Evolutionary conservation across 2,888 invertebrate species (phyloP).

Genomic region (Caenorhabditis parvicauda): DNA sequence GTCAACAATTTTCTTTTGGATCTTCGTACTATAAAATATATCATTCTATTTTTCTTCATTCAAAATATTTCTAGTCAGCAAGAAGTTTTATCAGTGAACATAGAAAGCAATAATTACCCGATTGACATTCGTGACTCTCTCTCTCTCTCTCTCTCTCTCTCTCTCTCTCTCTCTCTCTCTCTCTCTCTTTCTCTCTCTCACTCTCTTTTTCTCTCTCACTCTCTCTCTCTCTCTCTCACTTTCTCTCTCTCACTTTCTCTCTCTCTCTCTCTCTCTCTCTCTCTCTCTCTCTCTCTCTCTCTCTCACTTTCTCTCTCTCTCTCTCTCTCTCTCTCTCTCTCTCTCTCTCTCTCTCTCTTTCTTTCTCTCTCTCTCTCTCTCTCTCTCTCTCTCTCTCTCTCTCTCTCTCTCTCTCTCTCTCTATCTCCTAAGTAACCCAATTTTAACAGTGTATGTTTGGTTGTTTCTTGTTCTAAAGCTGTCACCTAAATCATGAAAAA

Average conservation of each 20-base stretch:
- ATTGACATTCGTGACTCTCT: not conserved
- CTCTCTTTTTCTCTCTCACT: not conserved
- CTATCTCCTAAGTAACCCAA: not conserved
- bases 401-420: not conserved
- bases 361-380: not conserved
- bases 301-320: not conserved
- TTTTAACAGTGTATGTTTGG: not conserved
- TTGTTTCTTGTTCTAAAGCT: too few species aligned
- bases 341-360: conserved; percentile 1
- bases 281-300: not conserved
- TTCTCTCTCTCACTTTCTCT: not conserved
- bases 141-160: conserved; percentile 1
- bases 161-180: conserved; percentile 1
- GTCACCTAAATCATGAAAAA: too few species aligned
- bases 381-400: not conserved
- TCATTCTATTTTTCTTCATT: too few species aligned
- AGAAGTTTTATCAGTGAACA: too few species aligned
- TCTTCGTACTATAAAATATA: too few species aligned
- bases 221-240: conserved; percentile 3
- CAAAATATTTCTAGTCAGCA: too few species aligned
- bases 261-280: not conserved
- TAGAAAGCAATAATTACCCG: not conserved
- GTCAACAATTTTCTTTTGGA: conserved; percentile 18
- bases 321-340: not conserved
- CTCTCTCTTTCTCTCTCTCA: conserved; percentile 1